Percentiles rank a stretch among this genome's conserved stretches.
phyloP scores from a whole-genome alignment of 2,113 vertebrate genomes.

The Periophthalmodon schlosseri region DNA sequence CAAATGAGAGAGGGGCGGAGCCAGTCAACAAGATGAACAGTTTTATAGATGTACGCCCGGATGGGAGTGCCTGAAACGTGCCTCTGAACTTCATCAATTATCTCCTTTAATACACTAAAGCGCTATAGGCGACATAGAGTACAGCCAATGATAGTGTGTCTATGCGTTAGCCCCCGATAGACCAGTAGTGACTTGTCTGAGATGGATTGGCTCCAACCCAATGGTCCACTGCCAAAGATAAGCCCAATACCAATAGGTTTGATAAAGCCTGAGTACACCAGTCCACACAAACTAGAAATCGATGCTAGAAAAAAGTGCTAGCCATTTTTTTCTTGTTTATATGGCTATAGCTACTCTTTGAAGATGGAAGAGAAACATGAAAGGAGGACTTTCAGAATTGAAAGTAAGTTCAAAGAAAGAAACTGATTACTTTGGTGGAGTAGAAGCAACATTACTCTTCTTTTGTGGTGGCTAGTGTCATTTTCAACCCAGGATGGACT shows the following conservation, averaged over 20 bases:
- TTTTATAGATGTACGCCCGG: neutral
- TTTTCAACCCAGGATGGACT: neutral
- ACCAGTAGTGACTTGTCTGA: slow-evolving; percentile 1
- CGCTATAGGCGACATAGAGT: neutral
- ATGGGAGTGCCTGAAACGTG: slow-evolving; percentile 1
- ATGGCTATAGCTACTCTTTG: slow-evolving; percentile 17
- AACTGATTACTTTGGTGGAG: slow-evolving; percentile 5
- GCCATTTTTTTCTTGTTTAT: slow-evolving; percentile 10
- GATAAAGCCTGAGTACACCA: slow-evolving; percentile 22
- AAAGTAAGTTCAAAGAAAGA: slow-evolving; percentile 22
- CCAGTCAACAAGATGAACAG: neutral
- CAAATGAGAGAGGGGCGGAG: neutral
- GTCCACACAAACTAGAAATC: slow-evolving; percentile 33
- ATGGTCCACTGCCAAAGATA: slow-evolving; percentile 5
- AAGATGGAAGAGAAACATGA: slow-evolving; percentile 30
- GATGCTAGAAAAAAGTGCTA: slow-evolving; percentile 18
- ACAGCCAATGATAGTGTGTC: neutral
- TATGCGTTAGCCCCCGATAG: too few species aligned
- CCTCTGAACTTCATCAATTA: slow-evolving; percentile 3
- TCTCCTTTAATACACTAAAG: slow-evolving; percentile 4
- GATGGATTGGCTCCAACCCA: slow-evolving; percentile 5
- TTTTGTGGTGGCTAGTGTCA: neutral
- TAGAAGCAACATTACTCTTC: slow-evolving; percentile 4
- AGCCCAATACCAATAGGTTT: slow-evolving; percentile 8
- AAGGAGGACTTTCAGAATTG: slow-evolving; percentile 15